Percentiles rank a stretch among this genome's conserved stretches.
phyloP scores from a whole-genome alignment of 2,888 invertebrate genomes.

The Drosophila gaucha region DNA sequence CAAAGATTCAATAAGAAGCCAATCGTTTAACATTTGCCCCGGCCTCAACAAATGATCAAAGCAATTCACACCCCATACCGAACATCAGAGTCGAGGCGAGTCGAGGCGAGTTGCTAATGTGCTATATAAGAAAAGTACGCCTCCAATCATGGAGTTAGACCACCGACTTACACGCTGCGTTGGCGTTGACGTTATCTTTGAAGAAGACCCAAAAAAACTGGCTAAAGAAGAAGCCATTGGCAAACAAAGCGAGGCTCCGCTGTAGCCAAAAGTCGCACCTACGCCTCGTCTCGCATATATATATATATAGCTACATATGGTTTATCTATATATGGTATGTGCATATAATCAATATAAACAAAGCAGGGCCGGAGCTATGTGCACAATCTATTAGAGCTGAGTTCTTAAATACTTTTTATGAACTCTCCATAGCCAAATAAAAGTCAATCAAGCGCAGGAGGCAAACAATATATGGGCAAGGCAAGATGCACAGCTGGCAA shows the following conservation, averaged over 20 bases:
- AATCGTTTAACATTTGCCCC: conserved; percentile 53
- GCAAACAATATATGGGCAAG: conserved; percentile 24
- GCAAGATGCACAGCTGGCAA: background rate
- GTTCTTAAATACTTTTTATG: conserved; percentile 72
- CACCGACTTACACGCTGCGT: conserved; percentile 54
- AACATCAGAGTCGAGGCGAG: background rate
- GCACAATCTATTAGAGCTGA: conserved; percentile 49
- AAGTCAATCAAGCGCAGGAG: conserved; percentile 37
- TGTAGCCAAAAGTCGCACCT: conserved; percentile 58
- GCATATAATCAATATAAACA: conserved; percentile 72
- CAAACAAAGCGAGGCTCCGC: conserved; percentile 50
- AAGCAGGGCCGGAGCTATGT: conserved; percentile 41
- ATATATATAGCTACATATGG: conserved; percentile 2
- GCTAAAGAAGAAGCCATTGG: conserved; percentile 49
- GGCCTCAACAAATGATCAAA: conserved; percentile 62
- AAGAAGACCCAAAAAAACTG: conserved; percentile 14
- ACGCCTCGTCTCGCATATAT: conserved; percentile 20
- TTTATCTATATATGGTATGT: background rate
- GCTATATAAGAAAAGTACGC: conserved; percentile 46
- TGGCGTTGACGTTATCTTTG: conserved; percentile 33
- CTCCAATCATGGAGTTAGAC: conserved; percentile 43
- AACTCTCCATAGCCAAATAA: conserved; percentile 66
- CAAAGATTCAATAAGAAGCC: conserved; percentile 31
- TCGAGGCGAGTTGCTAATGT: conserved; percentile 42
- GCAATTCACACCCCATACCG: conserved; percentile 70